A percentile compares a stretch with the other conserved stretches of the same genome.
phyloP scores from a whole-genome alignment of 2,888 invertebrate species.

The Limnephilus marmoratus region DNA sequence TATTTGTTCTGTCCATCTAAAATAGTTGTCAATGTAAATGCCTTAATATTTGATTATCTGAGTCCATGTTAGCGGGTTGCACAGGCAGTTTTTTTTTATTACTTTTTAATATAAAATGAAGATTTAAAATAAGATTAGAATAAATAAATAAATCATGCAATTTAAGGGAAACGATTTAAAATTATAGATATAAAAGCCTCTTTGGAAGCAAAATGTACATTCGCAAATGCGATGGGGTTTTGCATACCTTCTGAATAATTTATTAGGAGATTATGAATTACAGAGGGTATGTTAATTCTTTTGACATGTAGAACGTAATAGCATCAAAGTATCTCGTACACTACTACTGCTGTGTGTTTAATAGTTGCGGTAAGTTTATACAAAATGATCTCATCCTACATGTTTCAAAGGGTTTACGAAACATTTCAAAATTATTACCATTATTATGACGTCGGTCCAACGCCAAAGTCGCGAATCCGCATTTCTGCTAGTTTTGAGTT shows the following conservation, averaged over 20 bases:
- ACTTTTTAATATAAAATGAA: no score
- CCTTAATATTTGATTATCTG: no score
- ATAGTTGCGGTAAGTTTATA: neutral
- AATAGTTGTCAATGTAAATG: no score
- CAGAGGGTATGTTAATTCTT: constrained; percentile 2
- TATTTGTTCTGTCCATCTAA: no score
- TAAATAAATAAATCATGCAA: no score
- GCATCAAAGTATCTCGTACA: neutral
- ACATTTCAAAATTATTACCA: neutral
- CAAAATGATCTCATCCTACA: neutral
- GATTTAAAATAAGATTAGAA: no score
- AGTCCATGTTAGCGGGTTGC: no score
- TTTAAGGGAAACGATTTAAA: neutral
- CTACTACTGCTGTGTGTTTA: neutral
- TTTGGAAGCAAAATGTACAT: neutral
- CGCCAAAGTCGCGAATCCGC: no score
- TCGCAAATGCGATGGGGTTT: neutral
- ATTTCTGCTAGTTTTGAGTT: no score
- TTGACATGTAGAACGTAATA: neutral
- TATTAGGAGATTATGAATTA: neutral
- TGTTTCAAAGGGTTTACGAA: neutral
- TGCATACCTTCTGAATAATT: neutral
- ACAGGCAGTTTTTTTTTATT: neutral
- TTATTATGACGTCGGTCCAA: no score
- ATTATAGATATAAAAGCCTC: constrained; percentile 29